These are phyloP conservation scores for Seriola rivoliana DNA, from an alignment of 2,113 vertebrate species.

Conservation along the genomic window DNA sequence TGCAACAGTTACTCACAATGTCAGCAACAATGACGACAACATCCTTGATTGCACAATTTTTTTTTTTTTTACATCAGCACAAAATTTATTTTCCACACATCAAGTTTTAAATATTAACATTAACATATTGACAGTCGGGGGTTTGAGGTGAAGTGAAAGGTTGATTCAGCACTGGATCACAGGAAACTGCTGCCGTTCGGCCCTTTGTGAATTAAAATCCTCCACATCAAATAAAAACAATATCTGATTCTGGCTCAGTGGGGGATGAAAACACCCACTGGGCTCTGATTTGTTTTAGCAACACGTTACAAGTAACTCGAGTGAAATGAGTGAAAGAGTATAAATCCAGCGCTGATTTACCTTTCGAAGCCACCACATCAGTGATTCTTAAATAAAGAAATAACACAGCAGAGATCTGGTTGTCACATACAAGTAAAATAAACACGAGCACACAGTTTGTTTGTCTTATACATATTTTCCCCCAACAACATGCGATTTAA, in stretches of 20 bases:
- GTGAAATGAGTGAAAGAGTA: not conserved
- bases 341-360: not conserved
- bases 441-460: not conserved
- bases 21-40: not conserved
- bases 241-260: no score
- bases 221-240: no score
- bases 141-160: not conserved
- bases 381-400: not conserved
- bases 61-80: not conserved
- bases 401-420: not conserved
- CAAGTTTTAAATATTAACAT: not conserved
- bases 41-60: not conserved
- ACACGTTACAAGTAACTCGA: not conserved
- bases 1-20: not conserved
- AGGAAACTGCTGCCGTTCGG: no score
- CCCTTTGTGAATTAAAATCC: no score
- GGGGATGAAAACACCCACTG: no score
- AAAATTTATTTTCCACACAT: slow-evolving; percentile 25
- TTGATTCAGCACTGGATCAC: not conserved
- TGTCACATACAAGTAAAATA: not conserved
- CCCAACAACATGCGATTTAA: not conserved
- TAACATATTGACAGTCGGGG: no score
- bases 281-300: not conserved
- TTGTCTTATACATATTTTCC: not conserved
- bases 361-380: not conserved